These are phyloP conservation scores for Ramphastos sulfuratus DNA, from an alignment of 2,113 vertebrate species.

Conservation along the genomic window DNA sequence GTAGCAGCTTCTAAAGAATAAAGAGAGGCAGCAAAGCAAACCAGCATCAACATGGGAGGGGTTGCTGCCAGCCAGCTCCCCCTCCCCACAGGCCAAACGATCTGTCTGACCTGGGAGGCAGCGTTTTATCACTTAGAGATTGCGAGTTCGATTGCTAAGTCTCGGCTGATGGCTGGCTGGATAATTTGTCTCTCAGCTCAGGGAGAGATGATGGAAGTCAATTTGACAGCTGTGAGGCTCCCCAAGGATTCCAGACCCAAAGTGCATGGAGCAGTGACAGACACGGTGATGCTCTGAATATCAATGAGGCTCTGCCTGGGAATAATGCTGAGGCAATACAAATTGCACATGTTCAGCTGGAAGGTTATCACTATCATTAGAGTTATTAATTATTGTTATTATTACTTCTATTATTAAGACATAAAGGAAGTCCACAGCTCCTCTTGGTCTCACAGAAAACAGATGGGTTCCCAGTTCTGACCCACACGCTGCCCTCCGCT, in stretches of 20 bases:
- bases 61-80: background rate
- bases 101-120: slow-evolving; percentile 22
- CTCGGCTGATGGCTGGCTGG: slow-evolving; percentile 67
- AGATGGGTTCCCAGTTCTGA: background rate
- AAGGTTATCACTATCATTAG: slow-evolving; percentile 64
- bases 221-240: slow-evolving; percentile 76
- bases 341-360: slow-evolving; percentile 64
- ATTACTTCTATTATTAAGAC: slow-evolving; percentile 61
- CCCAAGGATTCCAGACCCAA: slow-evolving; percentile 72
- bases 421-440: slow-evolving; percentile 7
- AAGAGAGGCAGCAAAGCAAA: background rate
- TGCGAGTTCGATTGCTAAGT: slow-evolving; percentile 57
- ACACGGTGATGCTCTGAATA: slow-evolving; percentile 60
- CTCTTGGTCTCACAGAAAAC: background rate
- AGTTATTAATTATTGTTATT: slow-evolving; percentile 68
- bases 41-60: background rate
- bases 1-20: background rate
- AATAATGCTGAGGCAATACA: slow-evolving; percentile 66
- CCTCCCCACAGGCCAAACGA: background rate
- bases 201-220: slow-evolving; percentile 73
- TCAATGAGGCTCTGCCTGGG: slow-evolving; percentile 71
- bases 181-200: slow-evolving; percentile 71
- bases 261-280: slow-evolving; percentile 73
- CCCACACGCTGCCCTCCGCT: fast-evolving
- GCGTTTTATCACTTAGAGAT: slow-evolving; percentile 59